Conservation (phyloP, 2,113 vertebrate genomes). For the Sapajus apella region DNA sequence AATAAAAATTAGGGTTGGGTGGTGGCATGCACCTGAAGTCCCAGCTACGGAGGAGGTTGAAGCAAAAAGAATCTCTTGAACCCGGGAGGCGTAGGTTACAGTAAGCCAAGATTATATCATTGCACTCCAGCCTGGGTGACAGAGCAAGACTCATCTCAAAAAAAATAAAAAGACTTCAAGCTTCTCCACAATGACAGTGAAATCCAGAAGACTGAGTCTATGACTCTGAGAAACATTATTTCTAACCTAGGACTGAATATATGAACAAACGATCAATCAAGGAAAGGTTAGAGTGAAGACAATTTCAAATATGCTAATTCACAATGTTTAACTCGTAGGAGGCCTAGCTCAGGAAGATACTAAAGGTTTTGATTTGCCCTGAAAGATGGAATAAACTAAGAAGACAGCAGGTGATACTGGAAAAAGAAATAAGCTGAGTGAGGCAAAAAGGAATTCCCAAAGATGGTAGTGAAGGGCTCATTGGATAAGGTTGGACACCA, state of each 20-base stretch:
- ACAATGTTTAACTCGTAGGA: not conserved
- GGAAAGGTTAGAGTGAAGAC: not conserved
- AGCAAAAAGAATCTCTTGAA: too few relatives aligned
- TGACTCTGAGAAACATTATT: not conserved
- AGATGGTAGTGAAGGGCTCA: not conserved
- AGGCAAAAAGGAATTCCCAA: not conserved
- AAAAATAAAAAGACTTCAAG: too few relatives aligned
- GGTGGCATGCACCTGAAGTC: too few relatives aligned
- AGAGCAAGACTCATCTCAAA: too few relatives aligned
- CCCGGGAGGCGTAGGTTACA: too few relatives aligned
- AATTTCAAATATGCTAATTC: not conserved
- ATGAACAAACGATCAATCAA: not conserved
- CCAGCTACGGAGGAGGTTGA: too few relatives aligned
- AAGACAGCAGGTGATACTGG: not conserved
- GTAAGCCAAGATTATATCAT: too few relatives aligned
- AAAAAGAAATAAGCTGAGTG: not conserved
- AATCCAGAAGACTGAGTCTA: not conserved
- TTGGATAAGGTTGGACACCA: not conserved
- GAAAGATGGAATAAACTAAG: not conserved
- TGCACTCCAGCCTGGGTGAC: too few relatives aligned
- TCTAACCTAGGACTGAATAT: not conserved
- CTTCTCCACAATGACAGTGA: not conserved
- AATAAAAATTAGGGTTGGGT: too few relatives aligned
- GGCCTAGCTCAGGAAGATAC: not conserved
- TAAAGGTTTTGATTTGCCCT: not conserved